phyloP scores from a whole-genome alignment of 1,140 invertebrate genomes.

The Trichonephila clavata region DNA sequence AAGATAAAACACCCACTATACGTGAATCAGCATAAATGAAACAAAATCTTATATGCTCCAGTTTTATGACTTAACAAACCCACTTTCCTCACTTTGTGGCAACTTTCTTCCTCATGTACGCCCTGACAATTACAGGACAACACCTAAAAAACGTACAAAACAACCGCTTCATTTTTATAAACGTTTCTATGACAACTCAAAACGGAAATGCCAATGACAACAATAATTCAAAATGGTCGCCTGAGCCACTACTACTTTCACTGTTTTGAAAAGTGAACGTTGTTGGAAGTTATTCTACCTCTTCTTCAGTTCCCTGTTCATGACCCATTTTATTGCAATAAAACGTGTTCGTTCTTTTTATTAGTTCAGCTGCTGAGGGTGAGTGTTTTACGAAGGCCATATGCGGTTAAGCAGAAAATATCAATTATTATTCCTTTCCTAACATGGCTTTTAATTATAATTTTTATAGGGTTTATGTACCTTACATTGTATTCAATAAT shows the following conservation, averaged over 20 bases:
- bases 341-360: conserved; percentile 36
- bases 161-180: background rate
- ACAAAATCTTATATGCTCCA: background rate
- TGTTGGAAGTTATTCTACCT: background rate
- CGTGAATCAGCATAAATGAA: background rate
- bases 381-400: conserved; percentile 4
- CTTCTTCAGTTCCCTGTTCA: conserved; percentile 9
- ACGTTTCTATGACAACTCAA: conserved; percentile 4
- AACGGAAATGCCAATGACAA: conserved; percentile 17
- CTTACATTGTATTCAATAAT: background rate
- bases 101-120: background rate
- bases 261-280: conserved; percentile 14
- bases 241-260: background rate
- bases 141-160: background rate
- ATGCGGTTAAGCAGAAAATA: background rate
- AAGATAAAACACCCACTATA: too few relatives aligned
- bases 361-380: conserved; percentile 10
- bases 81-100: background rate
- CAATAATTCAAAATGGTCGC: conserved; percentile 21
- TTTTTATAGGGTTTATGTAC: background rate
- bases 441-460: background rate
- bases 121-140: background rate
- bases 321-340: conserved; percentile 31
- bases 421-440: background rate
- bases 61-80: background rate